Percentiles rank a stretch among this genome's conserved stretches.
Evolutionary conservation across 2,113 vertebrate genomes (phyloP).

Genomic region (Xiphorhynchus elegans): DNA sequence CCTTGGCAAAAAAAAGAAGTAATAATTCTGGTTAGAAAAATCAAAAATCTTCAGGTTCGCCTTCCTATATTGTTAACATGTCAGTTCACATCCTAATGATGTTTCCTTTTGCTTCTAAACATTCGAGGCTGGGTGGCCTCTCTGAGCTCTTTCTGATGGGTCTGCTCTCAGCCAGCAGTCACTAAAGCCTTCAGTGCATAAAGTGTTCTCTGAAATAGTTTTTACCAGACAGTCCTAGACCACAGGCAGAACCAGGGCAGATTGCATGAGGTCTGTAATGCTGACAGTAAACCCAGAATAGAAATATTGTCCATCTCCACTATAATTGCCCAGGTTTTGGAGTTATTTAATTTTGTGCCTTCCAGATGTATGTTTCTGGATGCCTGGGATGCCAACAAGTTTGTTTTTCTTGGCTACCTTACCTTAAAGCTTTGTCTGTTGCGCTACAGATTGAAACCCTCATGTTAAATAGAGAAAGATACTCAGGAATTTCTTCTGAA

Average conservation of each 20-base stretch:
- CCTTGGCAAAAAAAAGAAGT: background rate
- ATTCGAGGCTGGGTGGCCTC: background rate
- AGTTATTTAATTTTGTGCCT: background rate
- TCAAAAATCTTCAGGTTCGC: background rate
- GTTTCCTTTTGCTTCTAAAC: background rate
- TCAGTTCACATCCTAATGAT: background rate
- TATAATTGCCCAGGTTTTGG: background rate
- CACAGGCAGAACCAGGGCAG: background rate
- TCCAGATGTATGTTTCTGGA: background rate
- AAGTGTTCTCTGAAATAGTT: background rate
- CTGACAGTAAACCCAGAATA: background rate
- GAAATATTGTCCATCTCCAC: background rate
- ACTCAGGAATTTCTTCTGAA: background rate
- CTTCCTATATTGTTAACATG: background rate
- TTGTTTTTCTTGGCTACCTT: background rate
- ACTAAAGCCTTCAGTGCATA: background rate
- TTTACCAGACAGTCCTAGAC: background rate
- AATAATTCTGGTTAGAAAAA: background rate
- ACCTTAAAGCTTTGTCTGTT: background rate
- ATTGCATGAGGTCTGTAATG: background rate
- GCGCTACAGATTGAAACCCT: background rate
- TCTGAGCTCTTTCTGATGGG: background rate
- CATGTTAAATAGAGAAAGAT: background rate
- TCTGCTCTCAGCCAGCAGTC: background rate
- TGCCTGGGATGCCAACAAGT: background rate